Evolutionary conservation across 2,113 vertebrate genomes (phyloP).

Genomic region (Ciconia boyciana): DNA sequence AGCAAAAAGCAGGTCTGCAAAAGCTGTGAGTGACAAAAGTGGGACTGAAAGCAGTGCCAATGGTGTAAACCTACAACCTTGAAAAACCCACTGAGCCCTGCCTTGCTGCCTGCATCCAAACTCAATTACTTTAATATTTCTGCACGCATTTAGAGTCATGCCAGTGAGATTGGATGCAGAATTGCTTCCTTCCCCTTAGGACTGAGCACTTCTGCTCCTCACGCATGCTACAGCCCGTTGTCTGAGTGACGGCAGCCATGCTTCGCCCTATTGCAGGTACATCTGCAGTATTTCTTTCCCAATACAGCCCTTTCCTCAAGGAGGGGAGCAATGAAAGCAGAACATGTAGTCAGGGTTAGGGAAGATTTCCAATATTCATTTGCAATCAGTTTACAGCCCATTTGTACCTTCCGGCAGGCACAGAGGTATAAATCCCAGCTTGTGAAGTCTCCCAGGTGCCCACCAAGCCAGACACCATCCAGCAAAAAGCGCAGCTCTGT

Average conservation of each 20-base stretch:
- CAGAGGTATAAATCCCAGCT: background rate
- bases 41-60: background rate
- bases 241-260: background rate
- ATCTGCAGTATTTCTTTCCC: background rate
- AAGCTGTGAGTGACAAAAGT: background rate
- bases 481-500: background rate
- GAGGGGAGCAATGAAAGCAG: background rate
- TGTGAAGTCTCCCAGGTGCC: background rate
- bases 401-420: background rate
- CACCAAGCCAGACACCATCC: background rate
- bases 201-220: background rate
- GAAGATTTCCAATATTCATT: background rate
- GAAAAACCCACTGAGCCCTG: background rate
- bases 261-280: background rate
- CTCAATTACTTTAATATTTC: background rate
- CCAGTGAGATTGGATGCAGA: background rate
- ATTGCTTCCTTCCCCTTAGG: background rate
- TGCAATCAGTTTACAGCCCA: background rate
- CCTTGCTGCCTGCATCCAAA: background rate
- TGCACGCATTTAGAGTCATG: background rate
- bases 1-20: background rate
- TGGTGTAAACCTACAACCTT: rapidly evolving
- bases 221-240: rapidly evolving
- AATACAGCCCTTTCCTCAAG: background rate
- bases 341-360: background rate